phyloP scores from a whole-genome alignment of 1,140 invertebrate genomes.

The Aporrectodea caliginosa region DNA sequence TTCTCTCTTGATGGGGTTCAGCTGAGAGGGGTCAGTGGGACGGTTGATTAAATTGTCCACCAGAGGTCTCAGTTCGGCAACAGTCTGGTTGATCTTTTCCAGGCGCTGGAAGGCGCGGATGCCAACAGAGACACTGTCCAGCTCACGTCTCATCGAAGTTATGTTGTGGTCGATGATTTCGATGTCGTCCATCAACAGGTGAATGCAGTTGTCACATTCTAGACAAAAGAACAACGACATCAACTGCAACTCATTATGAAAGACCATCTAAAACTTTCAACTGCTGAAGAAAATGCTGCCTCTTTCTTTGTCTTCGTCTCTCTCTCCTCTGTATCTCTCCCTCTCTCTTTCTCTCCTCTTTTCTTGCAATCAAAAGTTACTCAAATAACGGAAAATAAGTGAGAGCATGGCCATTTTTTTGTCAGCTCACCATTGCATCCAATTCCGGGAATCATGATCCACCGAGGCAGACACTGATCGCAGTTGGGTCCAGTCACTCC shows the following conservation, averaged over 20 bases:
- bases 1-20: conserved; percentile 61
- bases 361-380: too few species aligned
- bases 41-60: conserved; percentile 62
- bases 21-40: conserved; percentile 62
- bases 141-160: conserved; percentile 67
- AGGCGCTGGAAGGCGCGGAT: conserved; percentile 72
- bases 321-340: too few species aligned
- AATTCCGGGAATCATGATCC: conserved; percentile 66
- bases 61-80: conserved; percentile 63
- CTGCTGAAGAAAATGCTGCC: too few species aligned
- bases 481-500: conserved; percentile 93
- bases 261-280: too few species aligned
- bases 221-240: not conserved
- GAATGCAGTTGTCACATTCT: conserved; percentile 82
- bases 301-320: too few species aligned
- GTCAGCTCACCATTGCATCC: conserved; percentile 57
- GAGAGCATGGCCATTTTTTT: too few species aligned
- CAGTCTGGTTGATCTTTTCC: conserved; percentile 68
- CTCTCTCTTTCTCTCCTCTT: too few species aligned
- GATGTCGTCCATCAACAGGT: conserved; percentile 79
- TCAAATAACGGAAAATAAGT: not conserved
- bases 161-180: conserved; percentile 65
- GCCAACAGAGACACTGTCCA: conserved; percentile 68
- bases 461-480: conserved; percentile 84
- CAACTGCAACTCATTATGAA: too few species aligned